Evolutionary conservation across 2,113 vertebrate genomes (phyloP), one percentile per base, ranked within the genome.

Genomic region (Erythrolamprus reginae): DNA sequence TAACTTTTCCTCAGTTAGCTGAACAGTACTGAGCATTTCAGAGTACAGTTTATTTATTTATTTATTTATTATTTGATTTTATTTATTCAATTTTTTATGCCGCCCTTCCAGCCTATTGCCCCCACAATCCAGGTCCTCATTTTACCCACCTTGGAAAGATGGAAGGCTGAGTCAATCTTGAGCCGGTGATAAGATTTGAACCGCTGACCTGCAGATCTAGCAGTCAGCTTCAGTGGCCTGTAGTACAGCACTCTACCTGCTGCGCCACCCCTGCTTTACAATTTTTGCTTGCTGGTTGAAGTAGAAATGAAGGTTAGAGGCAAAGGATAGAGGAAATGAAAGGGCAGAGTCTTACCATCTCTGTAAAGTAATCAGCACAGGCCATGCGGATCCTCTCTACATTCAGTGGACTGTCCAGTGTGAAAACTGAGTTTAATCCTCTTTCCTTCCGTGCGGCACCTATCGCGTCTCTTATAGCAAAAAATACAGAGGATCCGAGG

Each of bases 401-500:
- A 0, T 97, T 98, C 0, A 98, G 96, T 0, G 98, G 98, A 92
- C 97, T 98, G 95, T 96, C 92, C 8, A 98, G 93, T 33, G 91
- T 45, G 93, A 98, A 98, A 5, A 92, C 95, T 3, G 95, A 95
- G 0, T 56, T 82, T 5, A 98, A 92, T 2, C 97, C 97, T 13
- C 96, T 97, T 48, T 98, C 97, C 0, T 93, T 96, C 45, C 94
- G 93, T 0, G 97, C 97, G 0, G 97, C 94, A 0, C 96, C 93
- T 84, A 97, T 95, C 0, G 98, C 98, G 17, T 98, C 98, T 89
- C 95, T 92, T 82, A 98, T 98, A 90, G 98, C 98, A 50, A 98
- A 98, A 96, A 98, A 98, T 52, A 98, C 98, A 0, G 98, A 97
- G 7, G 97, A 97, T 23, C 97, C 98, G 86, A 98, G 94, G 95